Conservation (phyloP, 2,888 invertebrate species). For the Ophion obscuratus region DNA sequence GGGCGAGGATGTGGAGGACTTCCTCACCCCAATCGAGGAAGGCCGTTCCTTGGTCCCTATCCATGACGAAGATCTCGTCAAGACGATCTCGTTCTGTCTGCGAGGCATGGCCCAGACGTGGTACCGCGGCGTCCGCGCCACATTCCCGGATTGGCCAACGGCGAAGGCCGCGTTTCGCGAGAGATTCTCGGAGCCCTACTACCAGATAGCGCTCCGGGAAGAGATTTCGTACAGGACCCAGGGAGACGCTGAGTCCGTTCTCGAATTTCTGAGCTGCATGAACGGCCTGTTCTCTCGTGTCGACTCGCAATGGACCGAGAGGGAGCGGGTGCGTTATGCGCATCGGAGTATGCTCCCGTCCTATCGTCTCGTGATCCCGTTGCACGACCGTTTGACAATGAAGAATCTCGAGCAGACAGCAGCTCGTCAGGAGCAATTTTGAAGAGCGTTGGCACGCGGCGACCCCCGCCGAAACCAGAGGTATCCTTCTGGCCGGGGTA, state of each 20-base stretch:
- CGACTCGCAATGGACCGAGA: too few species aligned
- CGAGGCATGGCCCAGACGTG: background rate
- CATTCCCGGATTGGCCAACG: background rate
- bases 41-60: constrained; percentile 17
- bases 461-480: constrained; percentile 20
- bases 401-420: background rate
- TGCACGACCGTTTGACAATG: background rate
- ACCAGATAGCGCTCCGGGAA: constrained; percentile 30
- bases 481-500: constrained; percentile 41
- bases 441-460: background rate
- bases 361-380: too few species aligned
- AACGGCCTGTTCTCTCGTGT: background rate
- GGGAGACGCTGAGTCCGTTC: constrained; percentile 1
- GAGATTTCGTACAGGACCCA: constrained; percentile 18
- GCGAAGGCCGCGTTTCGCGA: constrained; percentile 5
- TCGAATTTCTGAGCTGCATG: constrained; percentile 37
- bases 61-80: background rate
- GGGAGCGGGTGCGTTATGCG: too few species aligned
- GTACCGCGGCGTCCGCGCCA: constrained; percentile 29
- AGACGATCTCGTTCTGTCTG: constrained; percentile 30
- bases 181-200: constrained; percentile 36
- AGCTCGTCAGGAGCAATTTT: background rate
- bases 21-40: constrained; percentile 37
- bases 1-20: constrained; percentile 31
- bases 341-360: too few species aligned